phyloP scores from a whole-genome alignment of 1,140 invertebrate genomes.

The Leguminivora glycinivorella region DNA sequence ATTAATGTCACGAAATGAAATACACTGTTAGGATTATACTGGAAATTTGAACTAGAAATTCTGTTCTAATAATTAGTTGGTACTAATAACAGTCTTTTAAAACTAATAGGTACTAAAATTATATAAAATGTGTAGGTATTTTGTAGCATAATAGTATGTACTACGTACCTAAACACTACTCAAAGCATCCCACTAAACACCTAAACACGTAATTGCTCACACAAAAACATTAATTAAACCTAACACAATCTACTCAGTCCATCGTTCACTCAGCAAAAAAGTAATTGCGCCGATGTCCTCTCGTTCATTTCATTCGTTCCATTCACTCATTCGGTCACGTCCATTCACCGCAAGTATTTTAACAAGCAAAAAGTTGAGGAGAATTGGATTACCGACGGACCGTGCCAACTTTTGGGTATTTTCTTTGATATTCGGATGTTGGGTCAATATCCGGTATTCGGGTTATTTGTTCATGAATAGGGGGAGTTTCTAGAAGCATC shows the following conservation, averaged over 20 bases:
- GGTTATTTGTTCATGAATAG: not conserved
- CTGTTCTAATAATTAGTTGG: too few species aligned
- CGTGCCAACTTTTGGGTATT: not conserved
- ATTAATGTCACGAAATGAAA: too few species aligned
- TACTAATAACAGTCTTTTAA: too few species aligned
- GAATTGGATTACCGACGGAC: constrained; percentile 4
- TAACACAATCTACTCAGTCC: constrained; percentile 10
- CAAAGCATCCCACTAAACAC: not conserved
- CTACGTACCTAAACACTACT: not conserved
- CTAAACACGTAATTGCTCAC: not conserved
- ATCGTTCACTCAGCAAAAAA: constrained; percentile 23
- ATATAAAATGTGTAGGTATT: too few species aligned
- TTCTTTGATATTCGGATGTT: constrained; percentile 3
- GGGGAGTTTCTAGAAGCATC: not conserved
- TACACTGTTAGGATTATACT: too few species aligned
- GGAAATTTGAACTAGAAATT: too few species aligned
- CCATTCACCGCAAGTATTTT: constrained; percentile 36
- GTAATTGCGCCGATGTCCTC: constrained; percentile 31
- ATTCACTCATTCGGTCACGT: constrained; percentile 31
- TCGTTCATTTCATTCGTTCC: constrained; percentile 20
- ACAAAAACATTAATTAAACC: constrained; percentile 25
- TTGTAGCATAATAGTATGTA: too few species aligned
- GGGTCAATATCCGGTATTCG: not conserved
- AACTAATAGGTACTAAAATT: too few species aligned
- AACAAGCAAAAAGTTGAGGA: constrained; percentile 39